Base-by-base conservation (phyloP, 2,797 vertebrate species). In the Apogon hyalosoma region DNA sequence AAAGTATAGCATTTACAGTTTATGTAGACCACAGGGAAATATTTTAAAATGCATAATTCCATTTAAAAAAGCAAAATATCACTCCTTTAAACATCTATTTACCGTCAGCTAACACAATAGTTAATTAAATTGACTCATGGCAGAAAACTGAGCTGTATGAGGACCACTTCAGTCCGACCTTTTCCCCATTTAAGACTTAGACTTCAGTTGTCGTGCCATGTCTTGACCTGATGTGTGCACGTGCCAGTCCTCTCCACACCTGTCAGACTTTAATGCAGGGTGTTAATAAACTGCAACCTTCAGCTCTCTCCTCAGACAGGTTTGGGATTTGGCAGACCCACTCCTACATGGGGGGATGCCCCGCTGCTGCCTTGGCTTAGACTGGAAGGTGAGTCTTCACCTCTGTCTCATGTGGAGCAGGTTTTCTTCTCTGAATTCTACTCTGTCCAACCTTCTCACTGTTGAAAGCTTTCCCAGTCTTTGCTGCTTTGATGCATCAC, bases 311-410 rank as follows among this genome's bases (percentile, higher is more conserved):
- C 11, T 28, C 28, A 48, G 42, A 42, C 21, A 24, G 0, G 13
- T 28, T 28, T 11, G 15, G 58, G 14, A 67, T 47, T 63, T 42
- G 13, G 19, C 43, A 12, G 47, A n/a, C 28, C n/a, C 13, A 45
- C 9, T 15, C n/a, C 62, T n/a, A 36, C 21, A 47, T 15, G 14
- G 15, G n/a, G 28, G 59, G 10, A 61, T 40, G 14, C 8, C 42
- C 3, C 6, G 18, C 12, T 1, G 31, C 45, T 45, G 11, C 41
- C 43, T 59, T 54, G 33, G 42, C 64, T 33, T 13, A 13, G 28
- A 39, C 12, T 21, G 57, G 65, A 63, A 64, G 21, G 63, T 72
- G n/a, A 68, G 18, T 41, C 28, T 64, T 68, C 13, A 9, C 4
- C 16, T 18, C 2, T 7, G 1, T 39, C 39, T 36, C 43, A 69